Percentiles rank a stretch among this genome's conserved stretches.
These are phyloP conservation scores for Pseudolycoriella hygida DNA, from an alignment of 2,888 invertebrate genomes.

Conservation along the genomic window DNA sequence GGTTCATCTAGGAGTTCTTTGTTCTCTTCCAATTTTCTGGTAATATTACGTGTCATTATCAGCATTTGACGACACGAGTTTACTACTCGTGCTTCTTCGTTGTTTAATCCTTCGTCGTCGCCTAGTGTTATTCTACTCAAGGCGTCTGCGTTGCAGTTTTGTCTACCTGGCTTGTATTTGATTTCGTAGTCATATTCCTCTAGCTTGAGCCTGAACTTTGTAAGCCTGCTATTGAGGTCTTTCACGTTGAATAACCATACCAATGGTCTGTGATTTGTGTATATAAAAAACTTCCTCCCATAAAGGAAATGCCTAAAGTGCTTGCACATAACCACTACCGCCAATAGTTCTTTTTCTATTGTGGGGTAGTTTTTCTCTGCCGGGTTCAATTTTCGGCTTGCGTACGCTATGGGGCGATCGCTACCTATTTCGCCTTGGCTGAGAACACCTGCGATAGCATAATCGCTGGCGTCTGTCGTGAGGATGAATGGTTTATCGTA, in stretches of 20 bases:
- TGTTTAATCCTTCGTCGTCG: no score
- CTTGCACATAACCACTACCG: neutral
- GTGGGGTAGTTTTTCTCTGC: neutral
- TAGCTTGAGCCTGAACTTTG: constrained; percentile 9
- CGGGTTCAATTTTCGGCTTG: neutral
- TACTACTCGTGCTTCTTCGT: no score
- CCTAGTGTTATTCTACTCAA: no score
- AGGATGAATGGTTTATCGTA: neutral
- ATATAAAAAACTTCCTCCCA: neutral
- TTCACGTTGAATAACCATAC: neutral
- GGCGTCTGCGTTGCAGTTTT: constrained; percentile 12
- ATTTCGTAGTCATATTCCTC: constrained; percentile 13
- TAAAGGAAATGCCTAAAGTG: neutral
- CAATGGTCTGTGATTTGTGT: neutral
- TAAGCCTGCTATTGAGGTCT: neutral
- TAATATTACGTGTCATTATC: no score
- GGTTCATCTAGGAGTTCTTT: no score
- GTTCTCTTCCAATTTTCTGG: no score
- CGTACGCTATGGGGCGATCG: neutral
- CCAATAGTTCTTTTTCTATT: neutral
- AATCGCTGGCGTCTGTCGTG: neutral
- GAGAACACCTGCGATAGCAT: neutral
- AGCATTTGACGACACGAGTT: no score
- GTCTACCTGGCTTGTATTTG: constrained; percentile 11
- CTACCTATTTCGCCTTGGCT: neutral